These are phyloP conservation scores for Blomia tropicalis DNA, from an alignment of 2,888 invertebrate species.

Conservation along the genomic window DNA sequence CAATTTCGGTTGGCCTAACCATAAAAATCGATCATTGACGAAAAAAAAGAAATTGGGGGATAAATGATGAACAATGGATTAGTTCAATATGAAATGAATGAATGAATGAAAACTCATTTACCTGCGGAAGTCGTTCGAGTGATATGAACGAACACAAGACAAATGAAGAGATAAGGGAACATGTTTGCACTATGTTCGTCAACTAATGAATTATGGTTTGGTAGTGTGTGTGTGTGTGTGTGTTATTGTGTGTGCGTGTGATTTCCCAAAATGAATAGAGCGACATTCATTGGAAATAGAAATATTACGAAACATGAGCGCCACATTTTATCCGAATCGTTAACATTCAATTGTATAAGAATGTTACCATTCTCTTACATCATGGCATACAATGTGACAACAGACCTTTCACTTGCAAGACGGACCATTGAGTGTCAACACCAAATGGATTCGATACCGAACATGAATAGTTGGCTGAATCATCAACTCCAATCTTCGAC, in stretches of 20 bases:
- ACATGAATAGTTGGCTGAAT: slow-evolving; percentile 28
- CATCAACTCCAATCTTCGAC: slow-evolving; percentile 15
- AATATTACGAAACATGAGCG: not conserved
- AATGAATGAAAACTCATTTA: not conserved
- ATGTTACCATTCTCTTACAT: too few species aligned
- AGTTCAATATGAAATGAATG: not conserved
- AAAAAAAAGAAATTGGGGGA: too few species aligned
- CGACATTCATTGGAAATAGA: not conserved
- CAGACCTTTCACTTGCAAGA: slow-evolving; percentile 3
- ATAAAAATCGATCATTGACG: too few species aligned
- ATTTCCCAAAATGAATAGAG: not conserved
- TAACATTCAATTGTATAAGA: not conserved
- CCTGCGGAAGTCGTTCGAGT: not conserved
- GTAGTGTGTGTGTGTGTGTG: too few species aligned
- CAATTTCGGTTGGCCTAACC: not conserved
- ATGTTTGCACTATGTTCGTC: not conserved
- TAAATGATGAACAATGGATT: not conserved
- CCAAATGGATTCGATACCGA: slow-evolving; percentile 22
- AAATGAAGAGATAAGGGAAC: not conserved
- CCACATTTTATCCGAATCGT: not conserved
- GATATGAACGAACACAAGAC: not conserved
- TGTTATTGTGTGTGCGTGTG: too few species aligned
- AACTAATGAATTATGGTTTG: not conserved
- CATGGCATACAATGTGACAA: too few species aligned
- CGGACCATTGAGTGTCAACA: not conserved